Evolutionary conservation across 2,797 vertebrate genomes (phyloP).

Genomic region (Graptemys geographica): DNA sequence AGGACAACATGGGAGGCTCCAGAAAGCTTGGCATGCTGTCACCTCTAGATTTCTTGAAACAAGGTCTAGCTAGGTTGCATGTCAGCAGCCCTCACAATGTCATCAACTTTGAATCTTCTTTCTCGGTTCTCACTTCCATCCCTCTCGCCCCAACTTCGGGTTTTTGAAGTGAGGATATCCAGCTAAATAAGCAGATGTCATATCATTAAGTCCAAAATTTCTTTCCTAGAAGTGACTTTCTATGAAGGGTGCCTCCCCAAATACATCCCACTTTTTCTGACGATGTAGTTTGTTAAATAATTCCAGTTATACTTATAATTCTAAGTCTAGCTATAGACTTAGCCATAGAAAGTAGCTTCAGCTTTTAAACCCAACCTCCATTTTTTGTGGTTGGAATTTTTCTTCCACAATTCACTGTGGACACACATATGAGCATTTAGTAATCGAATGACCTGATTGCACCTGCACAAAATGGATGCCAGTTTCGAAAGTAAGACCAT

Average conservation of each 20-base stretch:
- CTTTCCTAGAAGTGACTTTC: background rate
- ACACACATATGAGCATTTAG: conserved; percentile 19
- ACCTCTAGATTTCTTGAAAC: background rate
- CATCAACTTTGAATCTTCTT: background rate
- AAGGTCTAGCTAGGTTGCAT: background rate
- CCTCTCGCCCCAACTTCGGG: fast-evolving
- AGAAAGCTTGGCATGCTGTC: background rate
- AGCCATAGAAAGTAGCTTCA: background rate
- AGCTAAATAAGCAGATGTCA: conserved; percentile 10
- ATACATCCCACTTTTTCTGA: conserved; percentile 32
- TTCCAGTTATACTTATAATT: background rate
- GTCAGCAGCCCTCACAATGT: background rate
- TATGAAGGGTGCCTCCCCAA: background rate
- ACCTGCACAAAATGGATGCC: conserved; percentile 31
- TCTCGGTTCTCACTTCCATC: background rate
- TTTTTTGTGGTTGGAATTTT: background rate
- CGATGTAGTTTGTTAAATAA: background rate
- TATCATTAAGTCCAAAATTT: conserved; percentile 9
- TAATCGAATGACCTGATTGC: conserved; percentile 28
- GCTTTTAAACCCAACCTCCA: conserved; percentile 47
- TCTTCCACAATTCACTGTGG: conserved; percentile 5
- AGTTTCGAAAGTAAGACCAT: conserved; percentile 3
- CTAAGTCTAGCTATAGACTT: background rate
- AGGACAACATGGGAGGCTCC: fast-evolving
- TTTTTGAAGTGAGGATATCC: conserved; percentile 18